Evolutionary conservation across 1,140 invertebrate genomes (phyloP).

Genomic region (Agrilus planipennis): DNA sequence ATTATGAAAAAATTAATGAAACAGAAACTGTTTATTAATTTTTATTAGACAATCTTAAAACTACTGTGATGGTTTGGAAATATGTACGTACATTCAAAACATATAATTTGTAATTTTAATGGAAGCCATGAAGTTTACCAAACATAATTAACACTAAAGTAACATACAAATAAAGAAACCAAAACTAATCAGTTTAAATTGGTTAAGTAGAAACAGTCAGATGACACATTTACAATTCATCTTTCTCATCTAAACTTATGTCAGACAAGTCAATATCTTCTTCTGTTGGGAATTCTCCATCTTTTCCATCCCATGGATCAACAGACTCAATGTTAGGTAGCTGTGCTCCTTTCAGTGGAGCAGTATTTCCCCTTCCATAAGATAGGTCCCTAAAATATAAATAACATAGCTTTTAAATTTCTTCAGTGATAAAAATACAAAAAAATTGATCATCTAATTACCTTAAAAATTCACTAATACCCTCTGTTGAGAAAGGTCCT

Average conservation of each 20-base stretch:
- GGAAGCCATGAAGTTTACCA: no score
- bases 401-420: background rate
- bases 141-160: background rate
- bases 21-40: no score
- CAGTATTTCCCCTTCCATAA: constrained; percentile 87
- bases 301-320: constrained; percentile 92
- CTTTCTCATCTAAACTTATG: background rate
- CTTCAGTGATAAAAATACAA: no score
- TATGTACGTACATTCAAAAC: no score
- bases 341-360: constrained; percentile 80
- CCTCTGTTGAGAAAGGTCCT: constrained; percentile 87
- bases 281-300: constrained; percentile 72
- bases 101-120: no score
- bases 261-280: constrained; percentile 87
- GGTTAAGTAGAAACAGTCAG: background rate
- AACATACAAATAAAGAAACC: background rate
- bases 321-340: constrained; percentile 49
- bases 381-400: constrained; percentile 64
- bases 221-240: background rate
- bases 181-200: background rate
- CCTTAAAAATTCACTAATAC: constrained; percentile 44
- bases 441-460: no score
- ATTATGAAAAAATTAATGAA: no score
- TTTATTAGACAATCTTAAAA: no score
- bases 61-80: no score